These are phyloP conservation scores for Myotis myotis DNA, from an alignment of 2,797 vertebrate species.

Conservation along the genomic window DNA sequence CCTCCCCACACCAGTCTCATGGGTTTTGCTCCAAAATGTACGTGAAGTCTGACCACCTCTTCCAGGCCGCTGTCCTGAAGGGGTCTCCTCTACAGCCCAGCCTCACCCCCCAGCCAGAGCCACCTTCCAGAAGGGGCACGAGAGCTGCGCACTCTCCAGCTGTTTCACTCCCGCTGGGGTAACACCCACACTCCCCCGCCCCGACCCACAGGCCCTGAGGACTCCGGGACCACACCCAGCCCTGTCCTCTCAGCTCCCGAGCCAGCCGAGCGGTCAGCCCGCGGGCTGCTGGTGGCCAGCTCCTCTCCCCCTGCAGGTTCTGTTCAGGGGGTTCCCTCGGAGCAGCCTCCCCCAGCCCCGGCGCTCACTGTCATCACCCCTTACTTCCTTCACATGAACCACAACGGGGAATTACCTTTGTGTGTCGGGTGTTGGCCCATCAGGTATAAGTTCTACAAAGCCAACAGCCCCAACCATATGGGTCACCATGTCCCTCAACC, in stretches of 20 bases:
- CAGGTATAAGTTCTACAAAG: neutral
- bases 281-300: neutral
- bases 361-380: rapidly evolving
- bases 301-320: neutral
- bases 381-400: neutral
- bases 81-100: neutral
- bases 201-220: neutral
- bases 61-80: neutral
- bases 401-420: neutral
- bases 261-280: neutral
- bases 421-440: neutral
- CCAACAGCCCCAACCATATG: neutral
- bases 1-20: neutral
- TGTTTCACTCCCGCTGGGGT: neutral
- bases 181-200: neutral
- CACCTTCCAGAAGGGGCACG: neutral
- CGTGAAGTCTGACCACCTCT: neutral
- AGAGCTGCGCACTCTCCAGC: neutral
- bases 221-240: neutral
- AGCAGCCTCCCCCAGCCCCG: neutral
- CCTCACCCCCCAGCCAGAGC: neutral
- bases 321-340: neutral
- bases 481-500: neutral
- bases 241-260: neutral
- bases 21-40: neutral